phyloP scores from a whole-genome alignment of 2,888 invertebrate genomes.

The Tetranychus truncatus region DNA sequence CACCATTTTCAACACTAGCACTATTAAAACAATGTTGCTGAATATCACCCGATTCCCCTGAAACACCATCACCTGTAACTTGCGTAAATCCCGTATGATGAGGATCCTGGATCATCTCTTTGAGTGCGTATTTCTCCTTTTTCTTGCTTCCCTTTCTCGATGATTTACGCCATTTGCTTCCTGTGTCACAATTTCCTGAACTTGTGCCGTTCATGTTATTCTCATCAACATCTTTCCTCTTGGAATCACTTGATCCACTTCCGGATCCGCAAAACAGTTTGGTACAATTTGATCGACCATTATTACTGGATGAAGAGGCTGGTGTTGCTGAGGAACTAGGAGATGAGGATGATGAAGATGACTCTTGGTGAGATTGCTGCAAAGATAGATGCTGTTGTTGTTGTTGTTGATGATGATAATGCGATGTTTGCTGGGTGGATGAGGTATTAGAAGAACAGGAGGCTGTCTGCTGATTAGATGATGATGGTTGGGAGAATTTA shows the following conservation, averaged over 20 bases:
- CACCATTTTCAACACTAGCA: not conserved
- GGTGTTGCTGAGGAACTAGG: not conserved
- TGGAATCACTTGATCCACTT: constrained; percentile 10
- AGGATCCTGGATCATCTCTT: constrained; percentile 3
- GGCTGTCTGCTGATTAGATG: not conserved
- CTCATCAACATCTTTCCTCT: constrained; percentile 14
- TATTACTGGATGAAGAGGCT: constrained; percentile 1
- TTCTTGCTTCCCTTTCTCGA: constrained; percentile 14
- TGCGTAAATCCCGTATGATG: no score
- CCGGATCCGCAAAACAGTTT: constrained; percentile 3
- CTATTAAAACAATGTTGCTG: not conserved
- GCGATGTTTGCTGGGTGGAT: not conserved
- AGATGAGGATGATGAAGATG: constrained; percentile 1
- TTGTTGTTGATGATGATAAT: constrained; percentile 8
- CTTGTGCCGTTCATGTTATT: constrained; percentile 9
- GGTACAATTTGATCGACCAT: constrained; percentile 4
- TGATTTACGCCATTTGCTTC: constrained; percentile 14
- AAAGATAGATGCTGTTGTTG: constrained; percentile 1
- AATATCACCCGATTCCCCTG: constrained; percentile 11
- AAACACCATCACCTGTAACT: not conserved
- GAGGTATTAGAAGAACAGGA: not conserved
- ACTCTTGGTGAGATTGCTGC: not conserved
- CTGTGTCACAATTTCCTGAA: not conserved
- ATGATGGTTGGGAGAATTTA: not conserved
- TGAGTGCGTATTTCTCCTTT: constrained; percentile 7